These are phyloP conservation scores for Melikaiella ostensackeni DNA, from an alignment of 2,888 invertebrate genomes.

Conservation along the genomic window DNA sequence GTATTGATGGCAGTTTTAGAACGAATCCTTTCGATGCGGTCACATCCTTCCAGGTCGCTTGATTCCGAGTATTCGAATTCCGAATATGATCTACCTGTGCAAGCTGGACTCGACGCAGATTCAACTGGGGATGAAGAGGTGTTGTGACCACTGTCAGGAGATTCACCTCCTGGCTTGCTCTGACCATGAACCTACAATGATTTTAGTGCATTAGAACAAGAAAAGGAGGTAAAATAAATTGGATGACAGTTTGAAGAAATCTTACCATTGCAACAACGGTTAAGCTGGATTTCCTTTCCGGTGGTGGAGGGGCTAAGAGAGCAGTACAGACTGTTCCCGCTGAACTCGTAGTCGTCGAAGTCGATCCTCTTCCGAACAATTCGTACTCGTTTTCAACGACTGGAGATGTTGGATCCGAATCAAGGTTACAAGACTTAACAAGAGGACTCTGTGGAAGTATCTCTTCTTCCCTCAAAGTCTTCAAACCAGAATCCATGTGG, in stretches of 20 bases:
- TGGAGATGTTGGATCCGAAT: conserved; percentile 84
- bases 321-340: conserved; percentile 94
- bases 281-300: conserved; percentile 88
- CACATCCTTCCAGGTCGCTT: conserved; percentile 92
- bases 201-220: neutral
- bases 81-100: conserved; percentile 84
- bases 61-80: conserved; percentile 92
- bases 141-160: conserved; percentile 89
- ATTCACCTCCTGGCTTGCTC: conserved; percentile 83
- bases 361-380: conserved; percentile 93
- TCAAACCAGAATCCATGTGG: conserved; percentile 96
- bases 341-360: conserved; percentile 93
- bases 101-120: conserved; percentile 85
- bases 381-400: conserved; percentile 93
- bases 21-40: conserved; percentile 90
- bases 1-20: conserved; percentile 92
- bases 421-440: conserved; percentile 80
- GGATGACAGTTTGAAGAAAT: neutral
- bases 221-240: neutral
- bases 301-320: conserved; percentile 88
- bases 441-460: conserved; percentile 85
- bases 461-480: conserved; percentile 88
- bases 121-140: conserved; percentile 89
- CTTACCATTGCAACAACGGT: conserved; percentile 75
- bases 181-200: conserved; percentile 71